Percentiles rank a stretch among this genome's conserved stretches.
phyloP scores from a whole-genome alignment of 2,888 invertebrate genomes.

The Drosophila mimetica region DNA sequence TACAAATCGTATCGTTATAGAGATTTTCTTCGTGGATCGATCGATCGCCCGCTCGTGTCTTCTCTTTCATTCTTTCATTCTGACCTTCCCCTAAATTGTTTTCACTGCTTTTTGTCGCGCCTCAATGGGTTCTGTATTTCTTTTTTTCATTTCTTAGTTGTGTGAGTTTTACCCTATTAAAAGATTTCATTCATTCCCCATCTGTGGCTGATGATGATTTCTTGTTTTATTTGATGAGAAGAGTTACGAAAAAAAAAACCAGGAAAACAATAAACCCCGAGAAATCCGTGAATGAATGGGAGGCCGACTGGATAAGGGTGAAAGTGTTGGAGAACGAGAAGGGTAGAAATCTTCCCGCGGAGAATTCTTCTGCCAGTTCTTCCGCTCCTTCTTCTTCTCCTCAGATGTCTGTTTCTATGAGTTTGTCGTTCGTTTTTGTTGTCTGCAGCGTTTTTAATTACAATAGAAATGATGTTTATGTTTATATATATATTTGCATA shows the following conservation, averaged over 20 bases:
- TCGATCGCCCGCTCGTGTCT: constrained; percentile 44
- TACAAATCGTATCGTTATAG: constrained; percentile 81
- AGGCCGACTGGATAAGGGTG: constrained; percentile 28
- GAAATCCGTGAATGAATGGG: constrained; percentile 27
- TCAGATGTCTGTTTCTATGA: constrained; percentile 36
- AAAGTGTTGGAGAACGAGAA: constrained; percentile 31
- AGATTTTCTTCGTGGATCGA: constrained; percentile 55
- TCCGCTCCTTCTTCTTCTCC: constrained; percentile 19
- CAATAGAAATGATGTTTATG: constrained; percentile 67
- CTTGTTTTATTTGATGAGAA: constrained; percentile 28
- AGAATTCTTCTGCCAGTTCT: constrained; percentile 31
- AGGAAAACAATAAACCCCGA: constrained; percentile 25
- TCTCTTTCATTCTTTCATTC: constrained; percentile 23
- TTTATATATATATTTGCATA: constrained; percentile 54
- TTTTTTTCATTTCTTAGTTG: constrained; percentile 39
- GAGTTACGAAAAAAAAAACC: constrained; percentile 20
- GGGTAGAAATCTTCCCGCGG: constrained; percentile 32
- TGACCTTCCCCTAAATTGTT: constrained; percentile 61
- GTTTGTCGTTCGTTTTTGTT: constrained; percentile 40
- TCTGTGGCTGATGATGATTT: constrained; percentile 42
- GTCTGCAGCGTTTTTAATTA: constrained; percentile 72
- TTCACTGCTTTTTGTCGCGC: constrained; percentile 54
- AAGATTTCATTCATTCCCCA: constrained; percentile 43
- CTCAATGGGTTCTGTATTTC: constrained; percentile 63
- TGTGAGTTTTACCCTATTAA: constrained; percentile 66